A percentile compares a stretch with the other conserved stretches of the same genome.
Evolutionary conservation across 1,140 invertebrate species (phyloP).

Genomic region (Nomia melanderi): DNA sequence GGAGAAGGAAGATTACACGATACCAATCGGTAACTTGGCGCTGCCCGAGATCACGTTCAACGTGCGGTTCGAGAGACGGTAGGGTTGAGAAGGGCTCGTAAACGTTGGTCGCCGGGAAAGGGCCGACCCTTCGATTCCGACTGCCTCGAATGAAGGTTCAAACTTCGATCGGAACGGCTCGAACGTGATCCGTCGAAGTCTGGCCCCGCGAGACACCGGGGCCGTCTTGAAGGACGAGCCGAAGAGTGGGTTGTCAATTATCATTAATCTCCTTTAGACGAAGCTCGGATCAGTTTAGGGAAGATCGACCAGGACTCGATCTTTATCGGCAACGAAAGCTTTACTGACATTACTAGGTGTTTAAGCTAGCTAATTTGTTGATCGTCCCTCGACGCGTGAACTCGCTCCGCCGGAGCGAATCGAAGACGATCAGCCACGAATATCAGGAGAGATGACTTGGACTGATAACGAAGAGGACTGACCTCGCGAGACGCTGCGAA

Average conservation of each 20-base stretch:
- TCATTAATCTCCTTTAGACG: conserved; percentile 14
- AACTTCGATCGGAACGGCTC: neutral
- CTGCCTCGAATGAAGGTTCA: conserved; percentile 23
- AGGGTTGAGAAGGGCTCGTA: conserved; percentile 14
- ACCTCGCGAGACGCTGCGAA: no score
- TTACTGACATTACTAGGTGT: conserved; percentile 73
- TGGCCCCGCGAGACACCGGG: no score
- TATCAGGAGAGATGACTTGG: conserved; percentile 48
- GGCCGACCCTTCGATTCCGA: conserved; percentile 3
- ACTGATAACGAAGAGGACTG: conserved; percentile 41
- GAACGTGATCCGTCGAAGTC: neutral
- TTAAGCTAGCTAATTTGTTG: conserved; percentile 67
- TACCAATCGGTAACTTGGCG: conserved; percentile 85
- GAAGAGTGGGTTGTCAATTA: conserved; percentile 53
- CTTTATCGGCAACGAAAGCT: conserved; percentile 51
- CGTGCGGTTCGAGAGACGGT: conserved; percentile 82
- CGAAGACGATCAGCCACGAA: conserved; percentile 36
- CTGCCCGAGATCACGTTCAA: conserved; percentile 85
- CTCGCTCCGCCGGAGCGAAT: neutral
- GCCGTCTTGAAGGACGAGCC: conserved; percentile 34
- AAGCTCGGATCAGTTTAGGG: conserved; percentile 53
- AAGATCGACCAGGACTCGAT: conserved; percentile 27
- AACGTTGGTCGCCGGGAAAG: neutral
- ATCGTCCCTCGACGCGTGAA: conserved; percentile 40
- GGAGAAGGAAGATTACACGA: conserved; percentile 79